Base-by-base conservation (phyloP, 1,140 invertebrate genomes). In the Drosophila triauraria region DNA sequence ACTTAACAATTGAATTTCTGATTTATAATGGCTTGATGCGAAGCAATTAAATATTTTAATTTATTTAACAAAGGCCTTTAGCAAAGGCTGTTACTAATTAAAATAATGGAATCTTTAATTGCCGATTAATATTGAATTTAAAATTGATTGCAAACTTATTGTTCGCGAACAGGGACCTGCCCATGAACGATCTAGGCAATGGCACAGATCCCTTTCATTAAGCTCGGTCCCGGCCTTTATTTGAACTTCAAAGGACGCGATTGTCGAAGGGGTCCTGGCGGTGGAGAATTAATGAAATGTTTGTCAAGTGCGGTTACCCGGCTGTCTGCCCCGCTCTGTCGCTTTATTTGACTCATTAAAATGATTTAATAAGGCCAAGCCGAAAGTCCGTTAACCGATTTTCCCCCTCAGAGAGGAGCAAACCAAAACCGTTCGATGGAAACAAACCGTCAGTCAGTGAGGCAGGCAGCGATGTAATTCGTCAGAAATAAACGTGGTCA, bases 331-430 rank as follows among this genome's bases (percentile, higher is more conserved):
- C 50, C 57, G 48, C 63, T 72, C 53, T 20, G 7, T 15, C 48
- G 47, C 35, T 48, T 75, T 82, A 72, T 82, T 82, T 87, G 70
- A 65, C 83, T 90, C 85, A 88, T 88, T 88, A 81, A 88, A 88
- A 90, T 88, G 84, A 88, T 90, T 84, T 79, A 88, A 84, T 83
- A 86, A 69, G 65, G 68, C 48, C 69, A 30, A 54, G 47, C 62
- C 48, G 50, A 78, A 47, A 57, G 50, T 53, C 64, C 75, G 47
- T 48, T 58, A 78, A 56, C 64, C 58, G 54, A 72, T 72, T 72
- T 71, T 1, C 10, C 46, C 20, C 32, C 44, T 35, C 25, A 20
- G 17, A 10, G 23, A 58, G 44, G 44, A 48, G 3, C 32, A 20
- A 56, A 54, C 48, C 43, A 62, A 53, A 53, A 32, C 42, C 27